These are phyloP conservation scores for Chloromyia formosa DNA, from an alignment of 2,888 invertebrate genomes.

Conservation along the genomic window DNA sequence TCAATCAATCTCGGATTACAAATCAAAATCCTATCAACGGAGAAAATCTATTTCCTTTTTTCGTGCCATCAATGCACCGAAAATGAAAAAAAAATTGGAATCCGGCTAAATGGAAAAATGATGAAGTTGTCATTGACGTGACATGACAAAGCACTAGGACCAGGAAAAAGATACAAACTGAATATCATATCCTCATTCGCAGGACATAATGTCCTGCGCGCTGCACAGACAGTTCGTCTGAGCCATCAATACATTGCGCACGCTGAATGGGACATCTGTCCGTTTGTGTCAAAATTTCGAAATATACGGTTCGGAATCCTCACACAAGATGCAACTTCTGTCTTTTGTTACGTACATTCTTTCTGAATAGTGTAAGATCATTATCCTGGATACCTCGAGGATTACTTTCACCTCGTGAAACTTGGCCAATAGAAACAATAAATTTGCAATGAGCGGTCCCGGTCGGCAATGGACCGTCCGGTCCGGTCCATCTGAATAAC, in stretches of 20 bases:
- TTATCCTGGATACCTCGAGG: conserved; percentile 19
- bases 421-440: conserved; percentile 23
- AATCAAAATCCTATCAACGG: conserved; percentile 29
- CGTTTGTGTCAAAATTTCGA: conserved; percentile 25
- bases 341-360: conserved; percentile 33
- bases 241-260: background rate
- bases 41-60: background rate
- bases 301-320: conserved; percentile 16
- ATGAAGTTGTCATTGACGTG: conserved; percentile 41
- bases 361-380: conserved; percentile 14
- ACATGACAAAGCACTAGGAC: conserved; percentile 30
- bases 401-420: conserved; percentile 41
- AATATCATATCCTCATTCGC: conserved; percentile 5
- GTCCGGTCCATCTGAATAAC: conserved; percentile 22
- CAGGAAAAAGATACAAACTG: conserved; percentile 16
- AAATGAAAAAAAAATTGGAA: background rate
- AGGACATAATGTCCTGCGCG: conserved; percentile 33
- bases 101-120: conserved; percentile 23
- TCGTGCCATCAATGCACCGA: background rate
- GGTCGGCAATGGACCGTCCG: background rate
- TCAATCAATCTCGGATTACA: conserved; percentile 43
- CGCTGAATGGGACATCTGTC: conserved; percentile 18
- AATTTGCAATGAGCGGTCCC: conserved; percentile 25
- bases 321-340: conserved; percentile 30
- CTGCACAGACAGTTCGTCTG: background rate